Evolutionary conservation across 1,140 invertebrate genomes (phyloP), one percentile per base, ranked within the genome.

Genomic region (Metopolophium dirhodum): DNA sequence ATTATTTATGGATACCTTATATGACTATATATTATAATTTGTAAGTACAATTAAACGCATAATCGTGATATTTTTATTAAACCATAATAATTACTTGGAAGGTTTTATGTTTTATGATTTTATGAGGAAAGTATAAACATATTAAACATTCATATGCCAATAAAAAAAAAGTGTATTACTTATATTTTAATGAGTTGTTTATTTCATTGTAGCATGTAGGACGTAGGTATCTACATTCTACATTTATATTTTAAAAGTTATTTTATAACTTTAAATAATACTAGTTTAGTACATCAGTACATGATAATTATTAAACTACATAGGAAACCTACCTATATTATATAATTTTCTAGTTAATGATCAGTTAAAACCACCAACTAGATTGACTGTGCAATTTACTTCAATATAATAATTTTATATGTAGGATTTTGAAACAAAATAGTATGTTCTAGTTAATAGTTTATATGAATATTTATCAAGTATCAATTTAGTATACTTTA

Each of bases 41-140:
- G 1, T n/a, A 87, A 87, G 18, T 87, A 49, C 11, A 49, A 49
- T 88, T n/a, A 30, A 35, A 88, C 47, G 86, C 47, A 22, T 41
- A 41, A 41, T 88, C 86, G 14, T 49, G 18, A 22, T 88, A 47
- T 88, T 35, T 49, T 88, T 89, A 89, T 89, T 89, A 89, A 89
- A 37, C n/a, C 35, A 89, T 54, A 89, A 87, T 87, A 87, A 54
- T 51, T 51, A 22, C 86, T n/a, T 51, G 14, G 86, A 88, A 35
- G 47, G 86, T 54, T 88, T 88, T 88, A 88, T 51, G 49, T 88
- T 88, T 87, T 87, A 87, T 87, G 11, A 87, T 49, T 87, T 87
- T 87, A 87, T 87, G 45, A 49, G 23, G 9, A 49, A 49, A n/a
- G 30, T 87, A 49, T 85, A 82, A 8, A 47, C 45, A 47, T 47